phyloP scores from a whole-genome alignment of 2,113 vertebrate genomes.

The Dissostichus mawsoni region DNA sequence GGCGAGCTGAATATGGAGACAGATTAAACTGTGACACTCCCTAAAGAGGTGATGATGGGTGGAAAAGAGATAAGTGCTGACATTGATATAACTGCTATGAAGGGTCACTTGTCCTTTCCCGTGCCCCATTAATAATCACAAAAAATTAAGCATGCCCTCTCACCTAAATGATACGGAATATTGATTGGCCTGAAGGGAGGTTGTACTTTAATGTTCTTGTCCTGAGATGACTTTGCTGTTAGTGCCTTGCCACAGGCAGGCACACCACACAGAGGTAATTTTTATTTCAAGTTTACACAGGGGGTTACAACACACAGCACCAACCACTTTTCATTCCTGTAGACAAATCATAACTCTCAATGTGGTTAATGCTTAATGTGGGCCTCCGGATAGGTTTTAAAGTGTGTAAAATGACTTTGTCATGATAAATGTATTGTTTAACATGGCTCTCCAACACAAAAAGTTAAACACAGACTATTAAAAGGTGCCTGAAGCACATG shows the following conservation, averaged over 20 bases:
- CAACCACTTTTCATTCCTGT: not conserved
- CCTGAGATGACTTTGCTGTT: constrained; percentile 57
- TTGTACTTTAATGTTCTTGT: constrained; percentile 54
- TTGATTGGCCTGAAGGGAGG: constrained; percentile 50
- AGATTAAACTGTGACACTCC: constrained; percentile 22
- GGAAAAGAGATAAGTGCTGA: not conserved
- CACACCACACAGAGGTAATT: constrained; percentile 48
- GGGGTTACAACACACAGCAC: constrained; percentile 7
- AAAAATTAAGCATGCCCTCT: constrained; percentile 40
- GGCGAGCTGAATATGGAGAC: not conserved
- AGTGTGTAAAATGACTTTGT: too few species aligned
- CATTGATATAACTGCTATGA: constrained; percentile 26
- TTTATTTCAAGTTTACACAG: constrained; percentile 36
- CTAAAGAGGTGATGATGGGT: constrained; percentile 26
- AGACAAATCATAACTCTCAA: not conserved
- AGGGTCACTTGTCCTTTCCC: constrained; percentile 34
- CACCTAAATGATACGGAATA: constrained; percentile 49
- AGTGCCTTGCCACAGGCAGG: constrained; percentile 37
- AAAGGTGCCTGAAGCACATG: too few species aligned
- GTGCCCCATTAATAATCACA: constrained; percentile 30
- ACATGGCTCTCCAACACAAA: too few species aligned
- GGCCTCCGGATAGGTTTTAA: too few species aligned
- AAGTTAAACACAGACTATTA: too few species aligned
- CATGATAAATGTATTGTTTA: too few species aligned
- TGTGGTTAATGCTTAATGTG: not conserved